Base-by-base conservation (phyloP, 1,140 invertebrate genomes). In the Harlomillsia oculata region DNA sequence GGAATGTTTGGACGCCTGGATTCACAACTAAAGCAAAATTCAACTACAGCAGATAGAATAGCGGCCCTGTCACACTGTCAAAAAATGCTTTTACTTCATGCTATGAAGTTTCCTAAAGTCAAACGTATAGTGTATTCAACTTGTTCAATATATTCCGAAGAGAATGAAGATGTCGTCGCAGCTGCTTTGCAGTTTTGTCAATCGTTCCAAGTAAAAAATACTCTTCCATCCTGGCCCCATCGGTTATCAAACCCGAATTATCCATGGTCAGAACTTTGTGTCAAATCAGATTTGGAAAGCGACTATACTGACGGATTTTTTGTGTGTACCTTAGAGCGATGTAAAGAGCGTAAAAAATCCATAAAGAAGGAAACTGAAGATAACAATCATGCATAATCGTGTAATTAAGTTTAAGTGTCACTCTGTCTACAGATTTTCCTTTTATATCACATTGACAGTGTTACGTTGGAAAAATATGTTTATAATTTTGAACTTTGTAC, bases 261-360 rank as follows among this genome's bases (percentile, higher is more conserved):
- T 64, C 60, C 77, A 73, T 71, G 82, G 75, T 66, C 79, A 13
- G 67, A 82, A 14, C 81, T 80, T 51, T 95, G 89, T 71, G 62
- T 97, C 1, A 87, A 91, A 69, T 78, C 86, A 0, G 75, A 74
- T 59, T 80, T 84, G 0, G 78, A 86, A 13, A 68, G 73, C 3
- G 87, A 94, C 75, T 71, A 81, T 3, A 92, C 89, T 0, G 92
- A 87, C 73, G 94, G 93, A 25, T 97, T 97, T 72, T 98, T 98
- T 74, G 76, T 97, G 18, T 89, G 91, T 8, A 77, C 94, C 41
- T 86, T 97, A 69, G 83, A 89, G 36, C 41, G 46, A 56, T 44
- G 39, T 18, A 36, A 46, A 40, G 39, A 16, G 8, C n/a, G n/a
- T n/a, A 52, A 52, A 16, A 52, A 41, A 46, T 34, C n/a, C n/a